Conservation (phyloP, 2,113 vertebrate genomes). For the Cnemophilus loriae region DNA sequence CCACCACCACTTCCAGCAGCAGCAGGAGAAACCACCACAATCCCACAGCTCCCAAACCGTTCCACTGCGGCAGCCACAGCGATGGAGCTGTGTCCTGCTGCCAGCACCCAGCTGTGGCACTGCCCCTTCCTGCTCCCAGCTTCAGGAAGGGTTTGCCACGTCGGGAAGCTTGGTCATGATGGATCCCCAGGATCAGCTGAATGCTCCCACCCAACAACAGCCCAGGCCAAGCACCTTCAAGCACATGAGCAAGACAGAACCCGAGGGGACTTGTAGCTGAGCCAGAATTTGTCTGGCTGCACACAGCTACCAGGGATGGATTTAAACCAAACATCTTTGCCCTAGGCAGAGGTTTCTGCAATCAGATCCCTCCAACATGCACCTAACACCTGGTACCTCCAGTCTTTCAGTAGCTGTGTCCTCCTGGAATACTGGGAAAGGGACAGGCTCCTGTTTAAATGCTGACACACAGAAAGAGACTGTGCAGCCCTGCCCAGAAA, state of each 20-base stretch:
- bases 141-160: background rate
- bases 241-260: fast-evolving
- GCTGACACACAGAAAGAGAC: background rate
- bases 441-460: background rate
- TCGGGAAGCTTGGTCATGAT: fast-evolving
- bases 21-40: background rate
- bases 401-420: background rate
- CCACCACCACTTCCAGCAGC: background rate
- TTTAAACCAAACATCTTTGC: background rate
- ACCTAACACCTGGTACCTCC: background rate
- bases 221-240: background rate
- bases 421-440: background rate
- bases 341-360: background rate
- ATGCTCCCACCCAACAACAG: background rate
- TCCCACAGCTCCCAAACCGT: background rate
- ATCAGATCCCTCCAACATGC: background rate
- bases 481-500: background rate
- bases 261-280: background rate
- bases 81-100: background rate
- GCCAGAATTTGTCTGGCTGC: background rate
- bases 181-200: background rate
- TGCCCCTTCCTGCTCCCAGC: background rate
- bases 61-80: background rate
- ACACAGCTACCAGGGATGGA: background rate
- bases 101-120: background rate